Conservation (phyloP, 2,797 vertebrate genomes). For the Gadopsis bispinosus region DNA sequence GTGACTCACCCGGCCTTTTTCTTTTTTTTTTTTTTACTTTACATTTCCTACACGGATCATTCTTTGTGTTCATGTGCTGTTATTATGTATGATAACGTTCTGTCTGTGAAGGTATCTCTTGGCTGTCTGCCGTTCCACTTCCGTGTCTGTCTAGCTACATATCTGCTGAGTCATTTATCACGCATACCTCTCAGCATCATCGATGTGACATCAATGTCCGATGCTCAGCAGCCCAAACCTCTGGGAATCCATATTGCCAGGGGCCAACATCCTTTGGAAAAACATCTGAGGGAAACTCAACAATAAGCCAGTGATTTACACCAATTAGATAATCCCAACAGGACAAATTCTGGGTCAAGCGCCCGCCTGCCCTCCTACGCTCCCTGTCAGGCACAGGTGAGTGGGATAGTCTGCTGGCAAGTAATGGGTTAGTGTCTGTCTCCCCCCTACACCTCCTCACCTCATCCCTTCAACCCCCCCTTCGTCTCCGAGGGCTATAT, state of each 20-base stretch:
- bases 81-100: background rate
- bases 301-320: slow-evolving; percentile 74
- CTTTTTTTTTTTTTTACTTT: background rate
- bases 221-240: slow-evolving; percentile 23
- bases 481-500: slow-evolving; percentile 80
- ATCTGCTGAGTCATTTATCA: slow-evolving; percentile 49
- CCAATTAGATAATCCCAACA: slow-evolving; percentile 77
- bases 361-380: slow-evolving; percentile 68
- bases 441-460: slow-evolving; percentile 57
- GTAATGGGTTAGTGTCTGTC: slow-evolving; percentile 75
- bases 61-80: background rate
- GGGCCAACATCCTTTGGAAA: slow-evolving; percentile 70
- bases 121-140: slow-evolving; percentile 23
- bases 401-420: slow-evolving; percentile 69
- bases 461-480: slow-evolving; percentile 58
- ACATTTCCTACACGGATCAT: slow-evolving; percentile 13
- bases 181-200: slow-evolving; percentile 38
- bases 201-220: slow-evolving; percentile 54
- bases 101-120: background rate
- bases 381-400: slow-evolving; percentile 78
- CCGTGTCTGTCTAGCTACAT: background rate
- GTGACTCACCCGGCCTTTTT: slow-evolving; percentile 33
- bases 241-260: slow-evolving; percentile 46
- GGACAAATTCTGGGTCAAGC: slow-evolving; percentile 74
- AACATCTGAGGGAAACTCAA: slow-evolving; percentile 74